A percentile compares a stretch with the other conserved stretches of the same genome.
phyloP scores from a whole-genome alignment of 2,797 vertebrate genomes.

The Saxicola maurus region DNA sequence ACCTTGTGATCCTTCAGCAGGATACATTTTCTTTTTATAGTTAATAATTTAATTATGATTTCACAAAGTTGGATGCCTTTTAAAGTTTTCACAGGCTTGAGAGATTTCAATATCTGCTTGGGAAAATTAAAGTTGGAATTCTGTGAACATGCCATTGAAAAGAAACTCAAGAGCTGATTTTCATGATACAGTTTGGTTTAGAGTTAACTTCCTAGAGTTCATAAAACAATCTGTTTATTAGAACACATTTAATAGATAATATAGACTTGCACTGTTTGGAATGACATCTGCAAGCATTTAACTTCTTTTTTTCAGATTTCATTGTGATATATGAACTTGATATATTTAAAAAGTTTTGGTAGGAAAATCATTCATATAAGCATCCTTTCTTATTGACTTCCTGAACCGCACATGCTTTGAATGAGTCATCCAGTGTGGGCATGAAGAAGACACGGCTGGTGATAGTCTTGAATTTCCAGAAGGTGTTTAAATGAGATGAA shows the following conservation, averaged over 20 bases:
- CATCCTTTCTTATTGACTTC: neutral
- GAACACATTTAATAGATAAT: neutral
- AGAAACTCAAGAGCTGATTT: neutral
- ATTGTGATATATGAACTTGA: neutral
- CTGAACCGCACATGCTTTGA: rapidly evolving
- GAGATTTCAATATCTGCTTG: neutral
- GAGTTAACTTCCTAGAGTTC: neutral
- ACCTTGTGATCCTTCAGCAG: slow-evolving; percentile 81
- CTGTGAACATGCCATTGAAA: neutral
- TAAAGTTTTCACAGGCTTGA: slow-evolving; percentile 14
- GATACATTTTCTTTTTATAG: slow-evolving; percentile 68
- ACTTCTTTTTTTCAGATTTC: neutral
- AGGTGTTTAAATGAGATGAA: neutral
- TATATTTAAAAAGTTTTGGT: neutral
- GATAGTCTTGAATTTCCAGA: neutral
- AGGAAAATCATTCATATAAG: neutral
- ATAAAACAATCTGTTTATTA: neutral
- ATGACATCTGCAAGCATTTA: neutral
- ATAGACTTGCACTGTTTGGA: neutral
- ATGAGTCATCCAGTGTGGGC: neutral
- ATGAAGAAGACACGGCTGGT: neutral
- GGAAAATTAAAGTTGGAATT: neutral
- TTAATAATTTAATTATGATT: slow-evolving; percentile 66
- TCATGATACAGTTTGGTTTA: neutral
- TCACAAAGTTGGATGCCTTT: slow-evolving; percentile 21